Conservation (phyloP, 2,797 vertebrate species). For the Danio albolineatus region DNA sequence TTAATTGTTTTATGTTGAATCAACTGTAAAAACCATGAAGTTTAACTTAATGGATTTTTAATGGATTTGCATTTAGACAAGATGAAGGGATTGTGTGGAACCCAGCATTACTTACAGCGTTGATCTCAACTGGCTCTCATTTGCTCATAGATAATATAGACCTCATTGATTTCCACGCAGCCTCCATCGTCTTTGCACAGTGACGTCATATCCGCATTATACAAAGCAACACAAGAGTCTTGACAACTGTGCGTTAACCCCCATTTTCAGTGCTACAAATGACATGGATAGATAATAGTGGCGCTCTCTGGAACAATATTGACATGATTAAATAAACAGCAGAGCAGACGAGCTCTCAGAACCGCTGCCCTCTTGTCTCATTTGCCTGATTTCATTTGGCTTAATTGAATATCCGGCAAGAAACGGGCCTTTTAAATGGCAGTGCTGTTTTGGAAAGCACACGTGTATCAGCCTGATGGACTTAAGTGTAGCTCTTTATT, state of each 20-base stretch:
- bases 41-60: too few species aligned
- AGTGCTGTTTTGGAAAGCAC: background rate
- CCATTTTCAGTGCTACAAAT: conserved; percentile 57
- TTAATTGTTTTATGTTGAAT: too few species aligned
- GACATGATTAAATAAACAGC: conserved; percentile 55
- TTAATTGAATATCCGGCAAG: conserved; percentile 55
- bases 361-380: background rate
- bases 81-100: too few species aligned
- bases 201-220: background rate
- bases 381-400: conserved; percentile 48
- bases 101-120: too few species aligned
- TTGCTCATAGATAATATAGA: conserved; percentile 2
- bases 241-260: conserved; percentile 54
- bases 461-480: conserved; percentile 19
- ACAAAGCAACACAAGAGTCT: conserved; percentile 45
- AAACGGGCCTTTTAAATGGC: conserved; percentile 12
- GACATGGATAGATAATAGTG: conserved; percentile 54
- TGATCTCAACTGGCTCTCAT: too few species aligned
- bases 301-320: conserved; percentile 51
- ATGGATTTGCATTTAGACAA: too few species aligned
- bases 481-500: conserved; percentile 37
- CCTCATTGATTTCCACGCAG: background rate
- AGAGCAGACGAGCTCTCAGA: conserved; percentile 12
- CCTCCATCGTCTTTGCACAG: background rate
- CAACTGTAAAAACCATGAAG: too few species aligned